Conservation (phyloP, 2,113 vertebrate species). For the Garra rufa region DNA sequence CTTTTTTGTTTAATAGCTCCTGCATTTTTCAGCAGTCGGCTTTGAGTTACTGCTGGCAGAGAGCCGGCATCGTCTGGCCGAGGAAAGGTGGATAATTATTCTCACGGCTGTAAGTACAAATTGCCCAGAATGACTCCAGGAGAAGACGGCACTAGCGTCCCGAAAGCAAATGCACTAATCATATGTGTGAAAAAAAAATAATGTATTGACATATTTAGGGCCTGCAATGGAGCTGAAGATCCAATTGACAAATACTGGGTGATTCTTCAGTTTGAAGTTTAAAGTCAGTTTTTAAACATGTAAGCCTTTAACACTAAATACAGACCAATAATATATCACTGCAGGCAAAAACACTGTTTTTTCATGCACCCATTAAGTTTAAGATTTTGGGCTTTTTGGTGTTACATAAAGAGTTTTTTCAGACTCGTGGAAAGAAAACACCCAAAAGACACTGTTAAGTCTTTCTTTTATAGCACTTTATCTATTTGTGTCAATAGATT, state of each 20-base stretch:
- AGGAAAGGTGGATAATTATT: constrained; percentile 71
- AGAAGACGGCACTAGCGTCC: constrained; percentile 52
- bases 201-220: not conserved
- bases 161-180: not conserved
- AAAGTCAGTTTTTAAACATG: not conserved
- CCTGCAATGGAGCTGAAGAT: not conserved
- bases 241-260: not conserved
- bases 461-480: too few relatives aligned
- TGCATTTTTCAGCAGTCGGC: constrained; percentile 75
- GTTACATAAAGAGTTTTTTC: too few relatives aligned
- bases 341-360: too few relatives aligned
- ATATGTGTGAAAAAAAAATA: not conserved
- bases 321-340: too few relatives aligned
- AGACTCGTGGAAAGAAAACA: too few relatives aligned
- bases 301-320: not conserved
- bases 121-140: constrained; percentile 66
- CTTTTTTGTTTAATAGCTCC: constrained; percentile 76
- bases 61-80: constrained; percentile 67
- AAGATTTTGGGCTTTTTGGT: too few relatives aligned
- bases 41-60: constrained; percentile 73
- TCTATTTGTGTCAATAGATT: too few relatives aligned
- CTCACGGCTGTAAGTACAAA: constrained; percentile 78
- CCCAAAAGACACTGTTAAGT: too few relatives aligned
- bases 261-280: not conserved
- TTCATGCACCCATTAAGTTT: too few relatives aligned